phyloP scores from a whole-genome alignment of 2,797 vertebrate genomes.

The Malurus splendens region DNA sequence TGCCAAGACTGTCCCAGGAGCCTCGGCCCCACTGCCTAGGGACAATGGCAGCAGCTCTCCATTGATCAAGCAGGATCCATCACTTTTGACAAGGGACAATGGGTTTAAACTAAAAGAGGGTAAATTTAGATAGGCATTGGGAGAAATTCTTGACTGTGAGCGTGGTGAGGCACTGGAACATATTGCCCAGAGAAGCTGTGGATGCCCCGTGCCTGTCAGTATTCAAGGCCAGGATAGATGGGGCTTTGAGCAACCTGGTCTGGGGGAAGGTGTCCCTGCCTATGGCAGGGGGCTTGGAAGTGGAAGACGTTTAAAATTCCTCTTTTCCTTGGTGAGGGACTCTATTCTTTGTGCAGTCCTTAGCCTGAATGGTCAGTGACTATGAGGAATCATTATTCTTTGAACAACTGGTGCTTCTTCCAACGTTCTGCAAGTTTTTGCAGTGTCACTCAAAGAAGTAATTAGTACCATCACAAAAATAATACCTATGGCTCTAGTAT shows the following conservation, averaged over 20 bases:
- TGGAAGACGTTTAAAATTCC: not conserved
- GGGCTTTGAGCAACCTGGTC: not conserved
- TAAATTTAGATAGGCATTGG: not conserved
- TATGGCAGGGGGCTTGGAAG: not conserved
- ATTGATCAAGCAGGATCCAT: fast-evolving
- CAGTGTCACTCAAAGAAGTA: not conserved
- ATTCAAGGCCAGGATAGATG: not conserved
- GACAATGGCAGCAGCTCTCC: not conserved
- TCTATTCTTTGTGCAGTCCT: not conserved
- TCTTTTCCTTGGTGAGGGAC: not conserved
- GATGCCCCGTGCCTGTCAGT: not conserved
- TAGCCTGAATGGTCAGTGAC: not conserved
- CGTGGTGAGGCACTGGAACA: not conserved
- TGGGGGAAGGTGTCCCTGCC: not conserved
- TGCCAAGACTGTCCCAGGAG: not conserved
- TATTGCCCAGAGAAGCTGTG: not conserved
- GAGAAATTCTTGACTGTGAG: not conserved
- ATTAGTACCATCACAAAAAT: not conserved
- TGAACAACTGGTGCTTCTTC: not conserved
- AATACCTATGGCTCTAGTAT: not conserved
- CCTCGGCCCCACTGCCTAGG: fast-evolving
- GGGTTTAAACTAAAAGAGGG: not conserved
- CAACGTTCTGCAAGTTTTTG: not conserved
- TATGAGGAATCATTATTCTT: not conserved
- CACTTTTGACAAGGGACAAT: not conserved